Evolutionary conservation across 2,888 invertebrate genomes (phyloP).

Genomic region (Rhingia campestris): DNA sequence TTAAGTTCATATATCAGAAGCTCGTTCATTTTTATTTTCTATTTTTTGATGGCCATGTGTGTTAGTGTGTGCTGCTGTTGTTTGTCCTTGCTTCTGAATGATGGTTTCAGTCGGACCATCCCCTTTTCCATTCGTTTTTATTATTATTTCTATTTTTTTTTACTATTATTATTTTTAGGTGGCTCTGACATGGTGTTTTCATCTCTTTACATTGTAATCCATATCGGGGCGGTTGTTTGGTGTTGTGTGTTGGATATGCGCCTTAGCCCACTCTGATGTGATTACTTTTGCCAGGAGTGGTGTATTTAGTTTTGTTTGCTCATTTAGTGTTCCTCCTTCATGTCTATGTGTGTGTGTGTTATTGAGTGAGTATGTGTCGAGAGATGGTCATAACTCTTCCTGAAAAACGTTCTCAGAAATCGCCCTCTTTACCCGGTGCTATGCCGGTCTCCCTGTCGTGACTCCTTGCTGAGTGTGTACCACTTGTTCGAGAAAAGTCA

Average conservation of each 20-base stretch:
- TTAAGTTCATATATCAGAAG: slow-evolving; percentile 74
- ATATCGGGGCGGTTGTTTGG: slow-evolving; percentile 30
- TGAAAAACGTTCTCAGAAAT: slow-evolving; percentile 37
- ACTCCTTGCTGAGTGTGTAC: slow-evolving; percentile 19
- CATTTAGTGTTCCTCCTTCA: slow-evolving; percentile 58
- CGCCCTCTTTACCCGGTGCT: slow-evolving; percentile 9
- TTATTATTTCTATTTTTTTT: slow-evolving; percentile 67
- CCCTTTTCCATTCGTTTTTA: slow-evolving; percentile 67
- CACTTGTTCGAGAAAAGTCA: slow-evolving; percentile 4
- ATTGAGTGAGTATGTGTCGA: not conserved
- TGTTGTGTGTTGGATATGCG: slow-evolving; percentile 8
- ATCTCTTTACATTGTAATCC: slow-evolving; percentile 60
- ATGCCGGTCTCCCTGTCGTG: slow-evolving; percentile 3
- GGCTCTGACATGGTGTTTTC: slow-evolving; percentile 49
- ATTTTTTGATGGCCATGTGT: not conserved
- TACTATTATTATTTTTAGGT: slow-evolving; percentile 47
- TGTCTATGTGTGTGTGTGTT: slow-evolving; percentile 28
- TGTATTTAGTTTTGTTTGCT: slow-evolving; percentile 73
- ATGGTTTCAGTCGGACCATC: slow-evolving; percentile 57
- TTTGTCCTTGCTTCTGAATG: slow-evolving; percentile 28
- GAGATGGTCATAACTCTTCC: slow-evolving; percentile 60
- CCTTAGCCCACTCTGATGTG: slow-evolving; percentile 52
- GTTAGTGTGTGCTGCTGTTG: slow-evolving; percentile 6
- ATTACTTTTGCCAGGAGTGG: slow-evolving; percentile 70
- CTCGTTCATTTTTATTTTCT: slow-evolving; percentile 56